Base-by-base conservation (phyloP, 2,797 vertebrate genomes). In the Hippopotamyrus pictus region DNA sequence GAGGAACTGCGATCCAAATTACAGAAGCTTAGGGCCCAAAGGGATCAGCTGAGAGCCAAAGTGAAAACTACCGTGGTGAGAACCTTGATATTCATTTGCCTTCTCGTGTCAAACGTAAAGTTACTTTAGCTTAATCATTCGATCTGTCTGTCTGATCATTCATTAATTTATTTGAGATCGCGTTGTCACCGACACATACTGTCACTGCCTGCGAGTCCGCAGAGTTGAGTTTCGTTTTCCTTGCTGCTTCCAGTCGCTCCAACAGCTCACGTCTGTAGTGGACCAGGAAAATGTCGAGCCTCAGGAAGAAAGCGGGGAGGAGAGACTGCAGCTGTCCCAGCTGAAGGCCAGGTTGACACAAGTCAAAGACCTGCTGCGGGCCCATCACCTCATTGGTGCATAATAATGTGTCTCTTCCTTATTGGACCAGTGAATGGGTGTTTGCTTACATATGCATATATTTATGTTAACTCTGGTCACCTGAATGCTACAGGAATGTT, bases 331-430 rank as follows among this genome's bases (percentile, higher is more conserved):
- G 86, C 79, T 90, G 53, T 89, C 90, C 51, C 48, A 88, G 69
- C 86, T 97, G 86, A 95, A 95, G 91, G 94, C 93, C 91, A 95
- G 94, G 91, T 91, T 91, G 12, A 93, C 93, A 54, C 95, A 94
- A 0, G 0, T 96, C 3, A 95, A 93, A 91, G 94, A 94, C 51
- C 92, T 95, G 88, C 94, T 98, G 41, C 91, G 92, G 19, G 92
- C 95, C 2, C 97, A 97, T 91, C 94, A 91, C 88, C 93, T 98
- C 91, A 96, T 97, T 90, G 98, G 97, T 99, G 95, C 19, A 29
- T 62, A 29, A 48, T 76, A 59, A 46, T n/a, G 3, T 73, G 5
- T 73, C 33, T 37, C 29, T 73, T 73, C 62, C 11, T 69, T 73
- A 73, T 2, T 73, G 29, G 29, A 73, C 29, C 29, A 73, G 65